Base-by-base conservation (phyloP, 2,113 vertebrate genomes). In the Scomber japonicus region DNA sequence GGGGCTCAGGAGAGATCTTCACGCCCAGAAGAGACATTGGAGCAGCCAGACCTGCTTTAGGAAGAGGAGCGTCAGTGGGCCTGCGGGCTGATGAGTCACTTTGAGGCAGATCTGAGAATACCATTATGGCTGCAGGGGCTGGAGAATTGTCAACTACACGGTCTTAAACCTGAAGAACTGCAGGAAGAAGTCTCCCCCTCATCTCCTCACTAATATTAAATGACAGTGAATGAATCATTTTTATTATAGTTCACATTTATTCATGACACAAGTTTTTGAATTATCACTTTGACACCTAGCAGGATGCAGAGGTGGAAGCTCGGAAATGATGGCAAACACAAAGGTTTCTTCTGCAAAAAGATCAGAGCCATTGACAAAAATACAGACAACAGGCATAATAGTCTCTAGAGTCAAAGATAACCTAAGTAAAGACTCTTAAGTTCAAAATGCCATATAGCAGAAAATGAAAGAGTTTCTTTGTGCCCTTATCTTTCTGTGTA, bases 91-190 rank as follows among this genome's bases (percentile, higher is more conserved):
- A 91, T 89, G 89, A 93, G 86, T 93, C 89, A 91, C 89, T 91
- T 89, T 90, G 84, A 91, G 88, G 86, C 88, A 87, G 87, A 93
- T 87, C 84, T 87, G 89, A 93, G 87, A 86, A 83, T 71, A 73
- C 64, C 13, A 51, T 66, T 80, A 79, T 89, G 90, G 80, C 87
- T 91, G 82, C 85, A 88, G 89, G 88, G 86, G 76, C 84, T 78
- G 69, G 75, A 85, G 83, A 82, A 87, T 83, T 85, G 77, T 89
- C 83, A 88, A 68, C 81, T 75, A 75, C 60, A 31, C 71, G 35
- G 61, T 85, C 88, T 81, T 68, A 83, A 88, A 83, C 83, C 67
- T 72, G 62, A 83, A 78, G 56, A 71, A 69, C 78, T 83, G 60
- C 64, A 64, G 68, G 75, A 87, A 81, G 67, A 55, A 78, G 57